phyloP scores from a whole-genome alignment of 2,888 invertebrate genomes.

The Epistrophe eligans region DNA sequence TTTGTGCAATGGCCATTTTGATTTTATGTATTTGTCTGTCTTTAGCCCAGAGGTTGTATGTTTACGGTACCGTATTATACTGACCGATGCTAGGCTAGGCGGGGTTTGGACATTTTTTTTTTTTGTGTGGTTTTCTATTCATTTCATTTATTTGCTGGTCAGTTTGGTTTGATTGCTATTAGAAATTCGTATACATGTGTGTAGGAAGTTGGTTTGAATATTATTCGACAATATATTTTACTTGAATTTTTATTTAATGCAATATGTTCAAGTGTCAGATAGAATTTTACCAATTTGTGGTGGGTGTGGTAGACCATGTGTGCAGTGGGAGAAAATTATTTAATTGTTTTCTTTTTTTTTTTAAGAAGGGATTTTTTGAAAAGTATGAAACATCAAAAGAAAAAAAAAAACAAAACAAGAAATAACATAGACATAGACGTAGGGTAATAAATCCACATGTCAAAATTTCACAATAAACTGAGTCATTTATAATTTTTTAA shows the following conservation, averaged over 20 bases:
- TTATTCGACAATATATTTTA: constrained; percentile 38
- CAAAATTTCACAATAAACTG: too few species aligned
- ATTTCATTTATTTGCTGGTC: constrained; percentile 40
- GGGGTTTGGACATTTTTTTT: not conserved
- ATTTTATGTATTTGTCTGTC: constrained; percentile 33
- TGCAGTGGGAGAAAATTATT: not conserved
- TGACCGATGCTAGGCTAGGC: not conserved
- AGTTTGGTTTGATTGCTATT: constrained; percentile 28
- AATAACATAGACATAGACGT: too few species aligned
- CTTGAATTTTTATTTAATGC: constrained; percentile 19
- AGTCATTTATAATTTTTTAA: too few species aligned
- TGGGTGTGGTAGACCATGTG: not conserved
- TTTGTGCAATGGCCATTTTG: constrained; percentile 60
- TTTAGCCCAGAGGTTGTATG: not conserved
- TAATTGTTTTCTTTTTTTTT: not conserved
- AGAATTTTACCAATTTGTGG: constrained; percentile 1
- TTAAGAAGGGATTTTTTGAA: not conserved
- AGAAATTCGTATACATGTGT: constrained; percentile 1
- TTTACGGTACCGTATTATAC: too few species aligned
- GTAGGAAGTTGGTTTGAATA: constrained; percentile 20
- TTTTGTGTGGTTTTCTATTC: constrained; percentile 46
- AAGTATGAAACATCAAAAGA: too few species aligned
- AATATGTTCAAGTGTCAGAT: constrained; percentile 13
- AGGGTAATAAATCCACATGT: too few species aligned
- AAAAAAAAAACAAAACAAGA: too few species aligned